Evolutionary conservation across 2,113 vertebrate genomes (phyloP).

Genomic region (Cryptotis parvus): DNA sequence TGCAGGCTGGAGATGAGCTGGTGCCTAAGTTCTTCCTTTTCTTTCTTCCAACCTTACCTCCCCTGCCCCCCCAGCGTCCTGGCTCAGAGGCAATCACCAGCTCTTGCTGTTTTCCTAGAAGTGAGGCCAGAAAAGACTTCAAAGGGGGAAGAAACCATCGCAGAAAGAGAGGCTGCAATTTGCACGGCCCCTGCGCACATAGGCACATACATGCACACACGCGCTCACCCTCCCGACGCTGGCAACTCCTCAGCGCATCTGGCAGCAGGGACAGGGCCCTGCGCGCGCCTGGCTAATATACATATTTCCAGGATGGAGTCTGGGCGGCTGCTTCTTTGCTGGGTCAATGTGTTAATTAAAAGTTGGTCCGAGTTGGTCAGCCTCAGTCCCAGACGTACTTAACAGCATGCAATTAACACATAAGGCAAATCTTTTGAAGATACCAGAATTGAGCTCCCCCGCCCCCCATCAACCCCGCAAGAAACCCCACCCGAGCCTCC

Average conservation of each 20-base stretch:
- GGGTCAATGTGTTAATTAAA: constrained; percentile 87
- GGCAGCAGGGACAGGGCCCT: background rate
- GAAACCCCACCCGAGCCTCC: constrained; percentile 65
- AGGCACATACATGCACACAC: too few species aligned
- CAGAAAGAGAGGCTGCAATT: background rate
- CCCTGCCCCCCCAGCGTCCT: background rate
- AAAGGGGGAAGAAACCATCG: background rate
- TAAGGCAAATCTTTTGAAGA: constrained; percentile 78
- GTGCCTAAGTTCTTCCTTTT: background rate
- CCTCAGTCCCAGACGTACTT: constrained; percentile 77
- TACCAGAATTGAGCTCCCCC: constrained; percentile 65
- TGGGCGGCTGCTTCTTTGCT: constrained; percentile 60
- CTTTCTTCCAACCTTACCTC: background rate
- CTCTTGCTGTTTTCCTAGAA: too few species aligned
- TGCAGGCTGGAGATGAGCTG: too few species aligned
- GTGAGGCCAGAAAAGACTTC: too few species aligned
- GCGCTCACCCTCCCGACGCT: background rate
- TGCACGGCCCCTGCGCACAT: too few species aligned
- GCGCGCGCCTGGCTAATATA: constrained; percentile 18
- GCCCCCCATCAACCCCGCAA: background rate
- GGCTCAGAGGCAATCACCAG: background rate
- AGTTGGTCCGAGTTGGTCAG: constrained; percentile 79
- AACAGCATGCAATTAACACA: constrained; percentile 83
- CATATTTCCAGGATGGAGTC: constrained; percentile 72
- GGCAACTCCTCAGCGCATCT: constrained; percentile 46